Percentiles rank a stretch among this genome's conserved stretches.
Evolutionary conservation across 2,888 invertebrate species (phyloP).

Genomic region (Ramazzottius varieornatus): DNA sequence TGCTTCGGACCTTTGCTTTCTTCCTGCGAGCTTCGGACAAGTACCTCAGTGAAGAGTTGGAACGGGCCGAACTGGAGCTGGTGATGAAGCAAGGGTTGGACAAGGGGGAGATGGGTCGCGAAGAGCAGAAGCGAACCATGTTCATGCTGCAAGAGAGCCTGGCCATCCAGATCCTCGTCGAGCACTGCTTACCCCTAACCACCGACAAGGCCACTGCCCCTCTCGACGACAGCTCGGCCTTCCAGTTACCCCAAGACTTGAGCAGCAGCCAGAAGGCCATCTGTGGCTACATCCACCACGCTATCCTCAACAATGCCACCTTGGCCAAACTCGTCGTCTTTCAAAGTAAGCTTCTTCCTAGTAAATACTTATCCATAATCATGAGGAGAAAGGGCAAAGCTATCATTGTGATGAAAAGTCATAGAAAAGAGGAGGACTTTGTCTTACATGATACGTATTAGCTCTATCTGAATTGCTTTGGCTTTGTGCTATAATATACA

Average conservation of each 20-base stretch:
- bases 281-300: background rate
- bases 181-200: background rate
- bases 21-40: background rate
- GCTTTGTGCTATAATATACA: too few relatives aligned
- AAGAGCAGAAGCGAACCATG: background rate
- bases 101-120: background rate
- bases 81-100: background rate
- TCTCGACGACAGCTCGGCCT: background rate
- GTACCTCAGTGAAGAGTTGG: background rate
- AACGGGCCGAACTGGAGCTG: background rate
- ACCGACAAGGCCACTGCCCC: background rate
- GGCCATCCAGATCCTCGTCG: conserved; percentile 1
- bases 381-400: too few relatives aligned
- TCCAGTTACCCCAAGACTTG: background rate
- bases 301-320: background rate
- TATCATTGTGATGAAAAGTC: too few relatives aligned
- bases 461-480: too few relatives aligned
- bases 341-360: background rate
- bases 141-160: conserved; percentile 2
- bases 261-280: background rate
- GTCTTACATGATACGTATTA: too few relatives aligned
- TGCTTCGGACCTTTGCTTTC: background rate
- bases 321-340: background rate
- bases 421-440: too few relatives aligned
- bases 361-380: background rate